Evolutionary conservation across 1,140 invertebrate genomes (phyloP), one percentile per base, ranked within the genome.

Genomic region (Bombus haemorrhoidalis): DNA sequence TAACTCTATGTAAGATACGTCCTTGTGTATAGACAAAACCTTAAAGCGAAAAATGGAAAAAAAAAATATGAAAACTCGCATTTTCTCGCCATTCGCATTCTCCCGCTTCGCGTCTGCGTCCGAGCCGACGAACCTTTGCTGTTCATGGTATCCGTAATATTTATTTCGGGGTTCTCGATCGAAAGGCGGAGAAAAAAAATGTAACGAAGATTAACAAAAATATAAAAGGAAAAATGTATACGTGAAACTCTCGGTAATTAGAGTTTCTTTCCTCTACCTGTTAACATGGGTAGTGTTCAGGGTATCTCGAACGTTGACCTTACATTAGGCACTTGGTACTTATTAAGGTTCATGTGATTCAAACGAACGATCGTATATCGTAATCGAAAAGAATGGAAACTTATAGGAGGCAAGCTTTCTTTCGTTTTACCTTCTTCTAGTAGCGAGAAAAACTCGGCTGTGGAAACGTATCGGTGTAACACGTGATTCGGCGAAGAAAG

Each of bases 291-390:
- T 89, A 89, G 89, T 86, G 57, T 86, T 86, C 90, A 91, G 90
- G 90, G 88, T 90, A 91, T 89, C 72, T 81, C 82, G 86, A 91
- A 87, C 81, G 81, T 89, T 87, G 84, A 91, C 84, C 77, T 89
- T 91, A 41, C 64, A 79, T 86, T 87, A 85, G 87, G 88, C 90
- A 91, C 88, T 88, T 86, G 88, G 90, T 91, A 91, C 90, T 91
- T 91, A 91, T 82, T 91, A 91, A 91, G 89, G 84, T 89, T 91
- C 90, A 83, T 91, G 87, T 87, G 87, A 91, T 91, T 89, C 41
- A 82, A 91, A 71, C 71, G 32, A 87, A 86, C 72, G 85, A 62
- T 66, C 81, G 39, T 88, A 83, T 87, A 86, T 90, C 88, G 64
- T 90, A 73, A 62, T 62, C 28, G 75, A 39, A 64, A 39, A 37